Evolutionary conservation across 2,888 invertebrate species (phyloP).

Genomic region (Cancer borealis): DNA sequence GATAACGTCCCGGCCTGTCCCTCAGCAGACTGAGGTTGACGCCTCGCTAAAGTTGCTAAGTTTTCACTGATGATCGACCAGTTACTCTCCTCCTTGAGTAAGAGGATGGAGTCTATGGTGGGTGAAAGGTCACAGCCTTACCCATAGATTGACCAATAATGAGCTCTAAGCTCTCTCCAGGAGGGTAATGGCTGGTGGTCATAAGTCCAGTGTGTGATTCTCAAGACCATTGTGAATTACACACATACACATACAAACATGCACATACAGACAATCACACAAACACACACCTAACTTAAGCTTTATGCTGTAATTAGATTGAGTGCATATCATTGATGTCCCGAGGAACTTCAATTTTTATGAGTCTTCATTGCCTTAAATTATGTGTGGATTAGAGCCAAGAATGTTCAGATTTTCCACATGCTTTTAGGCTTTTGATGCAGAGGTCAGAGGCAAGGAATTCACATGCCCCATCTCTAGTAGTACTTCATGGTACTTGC

Average conservation of each 20-base stretch:
- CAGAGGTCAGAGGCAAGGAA: neutral
- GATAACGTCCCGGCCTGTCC: too few species aligned
- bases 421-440: slow-evolving; percentile 14
- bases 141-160: too few species aligned
- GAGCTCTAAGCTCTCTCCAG: too few species aligned
- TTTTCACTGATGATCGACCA: too few species aligned
- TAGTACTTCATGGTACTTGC: neutral
- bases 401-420: slow-evolving; percentile 6
- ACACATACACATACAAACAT: neutral
- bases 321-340: neutral
- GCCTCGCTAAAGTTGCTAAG: too few species aligned
- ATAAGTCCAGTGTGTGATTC: too few species aligned
- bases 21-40: too few species aligned
- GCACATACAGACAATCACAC: neutral
- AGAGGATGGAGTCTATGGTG: too few species aligned
- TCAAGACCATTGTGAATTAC: too few species aligned
- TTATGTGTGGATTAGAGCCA: neutral
- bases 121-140: too few species aligned
- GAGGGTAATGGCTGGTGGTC: too few species aligned
- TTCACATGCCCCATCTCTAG: neutral
- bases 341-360: neutral
- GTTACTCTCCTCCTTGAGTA: too few species aligned
- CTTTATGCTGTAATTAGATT: slow-evolving; percentile 14
- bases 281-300: neutral
- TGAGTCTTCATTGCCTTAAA: slow-evolving; percentile 12